Base-by-base conservation (phyloP, 2,113 vertebrate genomes). In the Colaptes auratus region DNA sequence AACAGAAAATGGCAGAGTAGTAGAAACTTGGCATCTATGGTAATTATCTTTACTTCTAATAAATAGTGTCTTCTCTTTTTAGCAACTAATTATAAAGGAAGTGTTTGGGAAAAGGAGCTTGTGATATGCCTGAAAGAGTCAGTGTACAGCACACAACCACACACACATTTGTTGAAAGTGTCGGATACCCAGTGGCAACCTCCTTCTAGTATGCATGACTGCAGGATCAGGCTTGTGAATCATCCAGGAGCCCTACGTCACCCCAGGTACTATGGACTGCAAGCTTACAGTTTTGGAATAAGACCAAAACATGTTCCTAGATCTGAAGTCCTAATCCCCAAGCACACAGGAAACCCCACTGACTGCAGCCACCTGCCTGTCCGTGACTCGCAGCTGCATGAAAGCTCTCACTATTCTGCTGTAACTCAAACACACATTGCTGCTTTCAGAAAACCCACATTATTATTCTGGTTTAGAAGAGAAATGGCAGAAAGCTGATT, bases 391-490 rank as follows among this genome's bases (percentile, higher is more conserved):
- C 35, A 65, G 92, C 69, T n/a, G 44, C 72, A 66, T 88, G 86
- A 93, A 64, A 91, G 84, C 88, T 25, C 73, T 73, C 89, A 33
- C 78, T 96, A 56, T 89, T 86, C 64, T 77, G 67, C 88, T 78
- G 35, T 42, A 59, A 65, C 74, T 87, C 91, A 90, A 76, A 61
- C 60, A 82, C 44, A 88, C 72, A 72, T 50, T 50, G 69, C 72
- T 46, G 69, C 94, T 88, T 89, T 95, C 93, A 96, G 69, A 81
- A 80, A 83, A 16, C 58, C 48, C 80, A 65, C 77, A 85, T 93
- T 84, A 92, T 69, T 90, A 86, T 90, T 90, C 92, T 20, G 18
- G 36, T 86, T 94, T 88, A 75, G 80, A 82, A 95, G 73, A 28
- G 50, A 66, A 86, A 78, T 58, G 84, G 93, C 1, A 2, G 73